Evolutionary conservation across 2,888 invertebrate species (phyloP), one percentile per base, ranked within the genome.

Genomic region (Pogonocherus hispidulus): DNA sequence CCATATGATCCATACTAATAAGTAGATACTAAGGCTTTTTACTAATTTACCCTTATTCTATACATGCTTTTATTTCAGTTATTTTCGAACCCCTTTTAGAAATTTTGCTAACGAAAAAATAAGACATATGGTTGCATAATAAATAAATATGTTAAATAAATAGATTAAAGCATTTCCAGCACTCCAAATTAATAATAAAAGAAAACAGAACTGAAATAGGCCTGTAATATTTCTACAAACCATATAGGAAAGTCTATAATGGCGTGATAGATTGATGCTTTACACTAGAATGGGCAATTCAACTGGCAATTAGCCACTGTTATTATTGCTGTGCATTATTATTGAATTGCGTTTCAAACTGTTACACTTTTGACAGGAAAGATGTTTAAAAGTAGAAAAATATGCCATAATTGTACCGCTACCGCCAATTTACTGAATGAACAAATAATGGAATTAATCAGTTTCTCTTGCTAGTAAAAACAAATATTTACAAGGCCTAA

Each of bases 341-440:
- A 11, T 59, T 57, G 41, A 20, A 41, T 47, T 59, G 35, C 47
- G 19, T 59, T 59, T 59, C 18, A 47, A 47, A 32, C 32, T 32
- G 59, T 59, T 59, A 59, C 32, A 47, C 47, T 59, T 59, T 57
- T 59, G 32, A 41, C 27, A 18, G 35, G 59, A 47, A 47, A 59
- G 47, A 47, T n/a, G 27, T 14, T 18, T 59, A 59, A 59, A 59
- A 9, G 32, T n/a, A 44, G 22, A 44, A 44, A 46, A 41, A 57
- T 46, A 41, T 16, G 18, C 44, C 57, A 46, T 57, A 57, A 57
- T 22, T 23, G 57, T 44, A 57, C 37, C 55, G 35, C 37, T 41
- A 41, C 35, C 11, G 22, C 19, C 11, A 56, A 20, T 56, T 56
- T 20, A 37, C 14, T 56, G 55, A 5, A n/a, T 18, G 19, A 16